Conservation (phyloP, 2,113 vertebrate species). For the Struthio camelus region DNA sequence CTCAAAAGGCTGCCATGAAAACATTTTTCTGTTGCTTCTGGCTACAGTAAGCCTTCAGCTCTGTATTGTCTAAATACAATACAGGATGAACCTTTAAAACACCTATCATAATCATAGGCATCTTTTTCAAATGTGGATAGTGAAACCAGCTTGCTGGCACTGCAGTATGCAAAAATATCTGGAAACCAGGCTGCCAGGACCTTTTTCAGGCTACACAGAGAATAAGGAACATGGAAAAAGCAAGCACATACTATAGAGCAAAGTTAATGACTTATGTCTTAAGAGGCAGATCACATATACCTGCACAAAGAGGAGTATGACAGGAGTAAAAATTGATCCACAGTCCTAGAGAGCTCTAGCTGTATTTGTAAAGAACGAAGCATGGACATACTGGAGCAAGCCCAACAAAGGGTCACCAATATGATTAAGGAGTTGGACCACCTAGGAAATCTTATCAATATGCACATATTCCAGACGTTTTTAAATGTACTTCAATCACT, state of each 20-base stretch:
- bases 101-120: background rate
- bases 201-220: background rate
- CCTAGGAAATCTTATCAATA: background rate
- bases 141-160: background rate
- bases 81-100: background rate
- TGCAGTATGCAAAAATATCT: rapidly evolving
- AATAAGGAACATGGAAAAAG: background rate
- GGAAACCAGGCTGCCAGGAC: background rate
- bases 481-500: background rate
- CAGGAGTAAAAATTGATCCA: background rate
- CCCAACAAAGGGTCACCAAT: background rate
- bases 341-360: background rate
- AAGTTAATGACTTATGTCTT: background rate
- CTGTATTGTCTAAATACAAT: background rate
- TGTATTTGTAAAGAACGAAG: background rate
- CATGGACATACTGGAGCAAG: background rate
- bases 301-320: background rate
- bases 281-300: background rate
- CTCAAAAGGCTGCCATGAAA: background rate
- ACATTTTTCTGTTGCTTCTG: background rate
- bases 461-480: background rate
- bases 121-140: background rate
- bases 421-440: background rate
- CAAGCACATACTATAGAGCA: background rate
- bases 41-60: background rate